phyloP scores from a whole-genome alignment of 2,797 vertebrate genomes.

The Semotilus atromaculatus region DNA sequence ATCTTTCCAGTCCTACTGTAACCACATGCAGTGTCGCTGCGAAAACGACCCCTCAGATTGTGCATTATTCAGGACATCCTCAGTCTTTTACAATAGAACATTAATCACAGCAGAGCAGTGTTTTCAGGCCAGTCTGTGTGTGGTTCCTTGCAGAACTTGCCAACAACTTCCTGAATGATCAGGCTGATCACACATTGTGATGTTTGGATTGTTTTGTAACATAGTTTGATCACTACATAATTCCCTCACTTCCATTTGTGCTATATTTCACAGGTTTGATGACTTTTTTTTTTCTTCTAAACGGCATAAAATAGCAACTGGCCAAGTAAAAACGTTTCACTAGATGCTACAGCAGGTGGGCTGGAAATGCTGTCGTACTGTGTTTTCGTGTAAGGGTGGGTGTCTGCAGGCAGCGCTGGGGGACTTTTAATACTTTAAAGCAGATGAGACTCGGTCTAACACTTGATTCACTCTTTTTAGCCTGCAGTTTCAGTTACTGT shows the following conservation, averaged over 20 bases:
- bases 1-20: constrained; percentile 3
- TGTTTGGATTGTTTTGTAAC: too few species aligned
- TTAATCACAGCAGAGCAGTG: constrained; percentile 2
- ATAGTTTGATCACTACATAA: neutral
- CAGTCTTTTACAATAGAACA: constrained; percentile 11
- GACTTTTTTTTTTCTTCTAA: neutral
- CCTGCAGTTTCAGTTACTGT: constrained; percentile 36
- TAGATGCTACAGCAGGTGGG: neutral
- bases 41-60: constrained; percentile 18
- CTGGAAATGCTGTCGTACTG: constrained; percentile 5
- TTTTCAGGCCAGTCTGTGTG: constrained; percentile 13
- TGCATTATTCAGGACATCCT: constrained; percentile 50
- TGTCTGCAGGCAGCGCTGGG: constrained; percentile 20
- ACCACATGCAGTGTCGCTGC: constrained; percentile 20
- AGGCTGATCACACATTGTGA: neutral
- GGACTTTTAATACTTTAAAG: constrained; percentile 46
- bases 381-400: constrained; percentile 2
- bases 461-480: constrained; percentile 50
- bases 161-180: neutral
- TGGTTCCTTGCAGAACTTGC: constrained; percentile 6
- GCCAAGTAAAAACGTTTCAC: neutral
- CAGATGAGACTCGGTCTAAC: constrained; percentile 51
- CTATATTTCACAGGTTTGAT: neutral
- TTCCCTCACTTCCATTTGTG: neutral
- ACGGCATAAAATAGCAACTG: neutral